Percentiles rank a stretch among this genome's conserved stretches.
phyloP scores from a whole-genome alignment of 2,797 vertebrate genomes.

The Cetoscarus ocellatus region DNA sequence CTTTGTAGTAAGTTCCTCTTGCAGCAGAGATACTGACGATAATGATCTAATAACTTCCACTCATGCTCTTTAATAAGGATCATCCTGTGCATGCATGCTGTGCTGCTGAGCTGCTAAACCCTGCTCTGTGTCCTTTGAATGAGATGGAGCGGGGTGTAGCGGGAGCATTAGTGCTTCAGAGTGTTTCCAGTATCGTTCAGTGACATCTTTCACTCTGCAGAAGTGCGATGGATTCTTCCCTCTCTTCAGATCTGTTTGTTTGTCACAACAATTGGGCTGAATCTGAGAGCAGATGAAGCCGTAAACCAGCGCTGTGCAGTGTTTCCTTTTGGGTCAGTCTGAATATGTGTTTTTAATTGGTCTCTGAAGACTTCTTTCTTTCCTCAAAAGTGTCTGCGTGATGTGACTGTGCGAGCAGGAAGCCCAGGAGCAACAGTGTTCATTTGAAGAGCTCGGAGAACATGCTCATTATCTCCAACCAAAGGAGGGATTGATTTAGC shows the following conservation, averaged over 20 bases:
- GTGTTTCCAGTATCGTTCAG: slow-evolving; percentile 30
- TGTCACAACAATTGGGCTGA: slow-evolving; percentile 50
- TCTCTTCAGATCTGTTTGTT: slow-evolving; percentile 58
- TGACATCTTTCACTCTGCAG: slow-evolving; percentile 53
- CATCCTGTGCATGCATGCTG: slow-evolving; percentile 49
- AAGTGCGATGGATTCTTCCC: slow-evolving; percentile 37
- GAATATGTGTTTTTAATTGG: slow-evolving; percentile 83
- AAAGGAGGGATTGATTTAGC: slow-evolving; percentile 78
- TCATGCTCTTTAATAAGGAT: slow-evolving; percentile 53
- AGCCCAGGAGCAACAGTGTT: slow-evolving; percentile 66
- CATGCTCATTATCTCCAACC: slow-evolving; percentile 78
- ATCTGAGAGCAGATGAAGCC: slow-evolving; percentile 33
- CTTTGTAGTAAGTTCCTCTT: slow-evolving; percentile 29
- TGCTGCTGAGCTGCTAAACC: slow-evolving; percentile 50
- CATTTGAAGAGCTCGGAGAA: slow-evolving; percentile 68
- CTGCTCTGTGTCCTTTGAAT: slow-evolving; percentile 49
- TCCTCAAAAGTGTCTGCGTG: slow-evolving; percentile 71
- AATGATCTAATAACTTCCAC: slow-evolving; percentile 59
- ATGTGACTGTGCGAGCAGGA: slow-evolving; percentile 64
- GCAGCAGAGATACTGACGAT: slow-evolving; percentile 22
- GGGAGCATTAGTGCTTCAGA: slow-evolving; percentile 27
- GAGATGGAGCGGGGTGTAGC: slow-evolving; percentile 19
- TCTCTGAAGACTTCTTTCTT: slow-evolving; percentile 71
- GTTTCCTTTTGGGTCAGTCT: slow-evolving; percentile 73
- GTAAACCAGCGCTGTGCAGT: slow-evolving; percentile 31